Base-by-base conservation (phyloP, 1,140 invertebrate genomes). In the Drosophila kepulauana region DNA sequence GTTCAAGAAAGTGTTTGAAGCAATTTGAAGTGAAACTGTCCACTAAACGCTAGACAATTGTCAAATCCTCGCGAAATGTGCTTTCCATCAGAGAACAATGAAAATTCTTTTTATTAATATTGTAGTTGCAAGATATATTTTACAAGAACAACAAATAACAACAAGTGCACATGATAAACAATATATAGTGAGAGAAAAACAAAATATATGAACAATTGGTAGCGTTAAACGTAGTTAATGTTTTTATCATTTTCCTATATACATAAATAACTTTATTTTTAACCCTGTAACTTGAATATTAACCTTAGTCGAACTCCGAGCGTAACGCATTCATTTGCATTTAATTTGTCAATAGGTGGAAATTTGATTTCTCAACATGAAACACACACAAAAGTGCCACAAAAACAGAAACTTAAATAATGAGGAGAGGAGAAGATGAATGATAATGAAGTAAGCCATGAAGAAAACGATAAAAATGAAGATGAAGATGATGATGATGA, bases 341-440 rank as follows among this genome's bases (percentile, higher is more conserved):
- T 88, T 81, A 75, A 88, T 82, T 88, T 82, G 20, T 74, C 25
- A 63, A 76, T 45, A 61, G 57, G 58, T 59, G 43, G 58, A 73
- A 77, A 73, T 73, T 63, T 77, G 46, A 77, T 77, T 78, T 78
- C 75, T 51, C 38, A 46, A 64, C 33, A 57, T 61, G 63, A 46
- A 38, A 70, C 33, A 75, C 33, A 75, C 64, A 75, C 62, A 79
- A 72, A 79, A 79, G 77, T 79, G 77, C 77, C 77, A 79, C 77
- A 79, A 73, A 45, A 38, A 8, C 6, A 10, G 10, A 49, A 13
- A 25, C 20, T 4, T 49, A 28, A 51, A 25, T 46, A 67, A 65
- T 13, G 25, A 30, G 20, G 45, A 6, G 28, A 56, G 16, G n/a
- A 30, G 20, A 54, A 2, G 28, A 56, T 38, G n/a, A 52, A 56